phyloP scores from a whole-genome alignment of 2,113 vertebrate species.

The Paradoxurus hermaphroditus region DNA sequence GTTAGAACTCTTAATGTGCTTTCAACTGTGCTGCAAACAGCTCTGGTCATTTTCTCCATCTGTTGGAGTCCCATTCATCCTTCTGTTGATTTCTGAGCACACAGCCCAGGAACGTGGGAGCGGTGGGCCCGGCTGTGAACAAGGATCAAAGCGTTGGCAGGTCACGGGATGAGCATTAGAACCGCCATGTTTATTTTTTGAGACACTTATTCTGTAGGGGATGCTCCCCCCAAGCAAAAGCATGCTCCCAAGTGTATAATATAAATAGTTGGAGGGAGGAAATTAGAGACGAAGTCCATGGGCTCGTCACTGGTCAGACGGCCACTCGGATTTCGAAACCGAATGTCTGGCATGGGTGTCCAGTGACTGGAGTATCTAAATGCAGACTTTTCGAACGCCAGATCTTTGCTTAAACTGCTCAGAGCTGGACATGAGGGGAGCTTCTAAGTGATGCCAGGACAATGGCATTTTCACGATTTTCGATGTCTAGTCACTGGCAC shows the following conservation, averaged over 20 bases:
- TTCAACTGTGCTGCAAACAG: background rate
- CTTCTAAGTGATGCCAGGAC: background rate
- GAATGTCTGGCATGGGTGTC: accelerated
- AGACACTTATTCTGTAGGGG: background rate
- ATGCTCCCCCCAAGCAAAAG: background rate
- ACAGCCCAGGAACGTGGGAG: background rate
- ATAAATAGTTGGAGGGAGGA: background rate
- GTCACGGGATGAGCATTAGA: accelerated
- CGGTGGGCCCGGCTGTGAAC: accelerated
- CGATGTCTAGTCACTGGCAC: background rate
- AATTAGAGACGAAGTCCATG: background rate
- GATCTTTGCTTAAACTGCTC: background rate
- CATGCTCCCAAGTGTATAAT: background rate
- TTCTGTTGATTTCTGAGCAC: background rate
- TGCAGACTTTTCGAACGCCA: too few relatives aligned
- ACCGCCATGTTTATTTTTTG: background rate
- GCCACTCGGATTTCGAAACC: background rate
- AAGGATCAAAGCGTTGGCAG: accelerated
- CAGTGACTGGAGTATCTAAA: accelerated
- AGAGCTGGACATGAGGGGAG: background rate
- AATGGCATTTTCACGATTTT: background rate
- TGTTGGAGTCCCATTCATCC: accelerated
- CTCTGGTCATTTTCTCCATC: background rate
- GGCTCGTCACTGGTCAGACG: accelerated
- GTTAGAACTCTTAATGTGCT: background rate